Evolutionary conservation across 2,888 invertebrate species (phyloP).

Genomic region (Tetragonula carbonaria): DNA sequence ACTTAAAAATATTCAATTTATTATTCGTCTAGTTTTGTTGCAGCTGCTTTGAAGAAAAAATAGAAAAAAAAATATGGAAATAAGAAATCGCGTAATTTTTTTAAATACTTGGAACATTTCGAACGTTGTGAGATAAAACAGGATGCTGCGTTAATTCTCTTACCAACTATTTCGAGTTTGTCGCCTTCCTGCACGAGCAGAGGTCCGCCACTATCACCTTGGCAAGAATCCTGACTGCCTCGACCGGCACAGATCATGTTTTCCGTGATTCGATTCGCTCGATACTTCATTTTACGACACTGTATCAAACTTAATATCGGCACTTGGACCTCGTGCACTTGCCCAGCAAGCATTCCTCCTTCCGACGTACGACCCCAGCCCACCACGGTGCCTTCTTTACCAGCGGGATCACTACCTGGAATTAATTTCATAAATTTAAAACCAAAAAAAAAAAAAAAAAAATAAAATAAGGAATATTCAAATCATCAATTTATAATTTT

Average conservation of each 20-base stretch:
- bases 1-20: no score
- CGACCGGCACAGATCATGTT: slow-evolving; percentile 95
- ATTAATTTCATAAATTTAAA: not conserved
- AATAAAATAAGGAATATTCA: no score
- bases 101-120: not conserved
- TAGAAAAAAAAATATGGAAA: not conserved
- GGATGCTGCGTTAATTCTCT: slow-evolving; percentile 70
- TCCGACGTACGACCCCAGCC: slow-evolving; percentile 95
- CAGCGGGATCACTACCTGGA: slow-evolving; percentile 88
- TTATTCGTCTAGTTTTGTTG: no score
- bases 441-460: not conserved
- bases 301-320: slow-evolving; percentile 92
- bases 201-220: slow-evolving; percentile 95
- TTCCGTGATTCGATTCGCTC: slow-evolving; percentile 91
- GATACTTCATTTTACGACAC: slow-evolving; percentile 93
- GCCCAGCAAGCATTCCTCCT: slow-evolving; percentile 91
- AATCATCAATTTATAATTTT: no score
- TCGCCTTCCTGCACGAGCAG: slow-evolving; percentile 90
- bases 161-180: slow-evolving; percentile 92
- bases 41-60: no score
- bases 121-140: not conserved
- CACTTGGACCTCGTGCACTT: slow-evolving; percentile 93
- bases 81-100: not conserved
- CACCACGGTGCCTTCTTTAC: slow-evolving; percentile 91
- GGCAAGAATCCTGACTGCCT: slow-evolving; percentile 93